Percentiles rank a stretch among this genome's conserved stretches.
Evolutionary conservation across 2,888 invertebrate genomes (phyloP).

Genomic region (Hirtodrosophila alboralis): DNA sequence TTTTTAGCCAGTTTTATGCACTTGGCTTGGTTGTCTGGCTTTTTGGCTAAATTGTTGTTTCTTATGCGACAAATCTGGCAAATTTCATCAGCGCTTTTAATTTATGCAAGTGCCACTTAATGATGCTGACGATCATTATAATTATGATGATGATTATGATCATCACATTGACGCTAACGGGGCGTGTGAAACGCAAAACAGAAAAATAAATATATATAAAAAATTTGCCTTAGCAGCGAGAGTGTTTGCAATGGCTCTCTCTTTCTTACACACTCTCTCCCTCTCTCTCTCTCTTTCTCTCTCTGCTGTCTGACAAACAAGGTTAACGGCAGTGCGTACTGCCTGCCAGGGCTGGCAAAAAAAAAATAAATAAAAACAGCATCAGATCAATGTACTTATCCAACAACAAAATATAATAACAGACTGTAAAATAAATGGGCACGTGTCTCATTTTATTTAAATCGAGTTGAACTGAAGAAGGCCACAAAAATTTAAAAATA

Average conservation of each 20-base stretch:
- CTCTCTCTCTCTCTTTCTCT: conserved; percentile 3
- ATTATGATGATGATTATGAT: conserved; percentile 5
- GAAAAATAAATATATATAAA: no score
- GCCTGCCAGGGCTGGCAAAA: conserved; percentile 42
- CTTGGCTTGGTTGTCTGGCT: background rate
- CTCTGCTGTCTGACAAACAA: conserved; percentile 38
- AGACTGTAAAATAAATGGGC: background rate
- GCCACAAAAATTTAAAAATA: no score
- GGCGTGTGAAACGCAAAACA: conserved; percentile 38
- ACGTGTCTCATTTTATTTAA: no score
- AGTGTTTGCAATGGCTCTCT: conserved; percentile 3
- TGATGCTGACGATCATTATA: background rate
- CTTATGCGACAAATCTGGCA: conserved; percentile 66
- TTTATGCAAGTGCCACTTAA: conserved; percentile 54
- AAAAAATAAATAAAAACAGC: no score
- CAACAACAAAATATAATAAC: conserved; percentile 6
- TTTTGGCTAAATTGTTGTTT: conserved; percentile 17
- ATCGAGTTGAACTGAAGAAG: no score
- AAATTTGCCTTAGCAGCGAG: conserved; percentile 21
- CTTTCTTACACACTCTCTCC: conserved; percentile 1
- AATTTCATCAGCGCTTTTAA: conserved; percentile 79
- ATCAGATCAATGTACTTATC: conserved; percentile 39
- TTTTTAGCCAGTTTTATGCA: conserved; percentile 27
- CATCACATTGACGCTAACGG: conserved; percentile 26
- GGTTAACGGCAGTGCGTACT: conserved; percentile 51